Evolutionary conservation across 37 sponge, comb jelly and placozoan species (phyloP), one percentile per base, ranked within the genome.

Genomic region (Cliona cf. orientalis): DNA sequence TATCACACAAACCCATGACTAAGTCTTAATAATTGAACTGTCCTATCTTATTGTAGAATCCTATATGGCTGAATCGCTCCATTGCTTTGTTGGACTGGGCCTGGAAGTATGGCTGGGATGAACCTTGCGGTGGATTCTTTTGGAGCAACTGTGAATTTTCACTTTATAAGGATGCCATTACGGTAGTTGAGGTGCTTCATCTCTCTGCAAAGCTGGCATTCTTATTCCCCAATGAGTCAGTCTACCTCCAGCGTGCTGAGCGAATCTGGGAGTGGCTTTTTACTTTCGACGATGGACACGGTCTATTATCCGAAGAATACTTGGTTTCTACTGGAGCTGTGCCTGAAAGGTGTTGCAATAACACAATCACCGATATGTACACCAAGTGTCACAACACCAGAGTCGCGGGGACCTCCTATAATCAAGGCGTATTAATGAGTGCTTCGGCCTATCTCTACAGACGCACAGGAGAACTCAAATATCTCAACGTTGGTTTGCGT

Each of bases 261-360:
- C 32, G 31, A 53, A n/a, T 83, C 1, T 83, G 84, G 84, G 37
- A 83, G n/a, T 83, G 84, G 84, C 36, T 83, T 26, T 83, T 74
- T 28, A 71, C 56, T 35, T 83, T 74, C 55, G 65, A 83, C 56
- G 39, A 83, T 62, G 84, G 84, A 23, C 39, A 44, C 41, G 84
- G 84, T 37, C 39, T 83, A 12, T 38, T 83, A 55, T 58, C 44
- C 31, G 74, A 72, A 6, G 9, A 83, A 53, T 55, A 58, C 41
- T 36, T 83, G 7, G 61, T 83, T 5, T 55, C 72, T 5, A 83
- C 84, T 59, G 84, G 75, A 37, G 74, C 75, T 37, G 26, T 74
- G 38, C 84, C 84, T n/a, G 64, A 74, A 39, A 14, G 12, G 22
- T 83, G 84, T 58, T 83, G 84, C 66, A 71, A 83, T 63, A 29